phyloP scores from a whole-genome alignment of 2,888 invertebrate species.

The Lycocerus yunnanus region DNA sequence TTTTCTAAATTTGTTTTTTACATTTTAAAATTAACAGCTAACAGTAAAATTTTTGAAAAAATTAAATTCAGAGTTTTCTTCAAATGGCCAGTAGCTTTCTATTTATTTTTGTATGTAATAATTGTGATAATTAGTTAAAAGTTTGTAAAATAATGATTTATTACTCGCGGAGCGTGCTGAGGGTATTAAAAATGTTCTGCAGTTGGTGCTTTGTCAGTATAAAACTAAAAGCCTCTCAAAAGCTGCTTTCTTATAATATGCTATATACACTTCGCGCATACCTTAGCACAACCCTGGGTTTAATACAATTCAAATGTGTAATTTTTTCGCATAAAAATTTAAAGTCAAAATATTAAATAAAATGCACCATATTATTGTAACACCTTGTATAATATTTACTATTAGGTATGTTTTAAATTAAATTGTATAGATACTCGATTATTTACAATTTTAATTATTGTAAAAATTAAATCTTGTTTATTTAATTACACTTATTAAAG shows the following conservation, averaged over 20 bases:
- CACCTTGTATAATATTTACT: neutral
- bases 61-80: neutral
- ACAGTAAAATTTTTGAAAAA: neutral
- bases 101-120: neutral
- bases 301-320: neutral
- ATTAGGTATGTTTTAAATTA: neutral
- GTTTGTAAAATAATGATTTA: neutral
- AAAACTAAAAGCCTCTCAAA: neutral
- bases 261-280: neutral
- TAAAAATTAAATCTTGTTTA: neutral
- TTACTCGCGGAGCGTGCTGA: neutral
- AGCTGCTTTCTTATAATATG: neutral
- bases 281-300: neutral
- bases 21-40: neutral
- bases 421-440: neutral
- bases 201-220: neutral
- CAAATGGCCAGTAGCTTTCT: neutral
- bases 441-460: neutral
- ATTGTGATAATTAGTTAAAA: neutral
- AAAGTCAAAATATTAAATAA: neutral
- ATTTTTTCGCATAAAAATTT: neutral
- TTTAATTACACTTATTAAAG: neutral
- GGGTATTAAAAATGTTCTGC: neutral
- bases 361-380: neutral
- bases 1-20: neutral